phyloP scores from a whole-genome alignment of 2,797 vertebrate species.

The Aeoliscus strigatus region DNA sequence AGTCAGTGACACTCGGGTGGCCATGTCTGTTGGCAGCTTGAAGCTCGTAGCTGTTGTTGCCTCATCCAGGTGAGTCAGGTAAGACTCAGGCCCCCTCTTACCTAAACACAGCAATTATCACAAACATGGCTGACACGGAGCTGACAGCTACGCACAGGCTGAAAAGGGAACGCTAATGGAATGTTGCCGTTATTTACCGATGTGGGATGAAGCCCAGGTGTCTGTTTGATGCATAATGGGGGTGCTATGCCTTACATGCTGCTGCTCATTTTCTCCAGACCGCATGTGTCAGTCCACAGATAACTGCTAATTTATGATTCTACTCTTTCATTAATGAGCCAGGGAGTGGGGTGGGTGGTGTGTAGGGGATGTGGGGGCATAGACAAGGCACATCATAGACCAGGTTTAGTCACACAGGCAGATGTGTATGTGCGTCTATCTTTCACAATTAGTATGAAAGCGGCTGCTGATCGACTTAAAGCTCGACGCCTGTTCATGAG shows the following conservation, averaged over 20 bases:
- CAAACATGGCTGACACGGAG: slow-evolving; percentile 62
- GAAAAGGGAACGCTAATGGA: slow-evolving; percentile 68
- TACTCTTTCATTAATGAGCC: slow-evolving; percentile 68
- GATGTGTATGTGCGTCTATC: slow-evolving; percentile 2
- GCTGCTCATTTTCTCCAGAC: slow-evolving; percentile 67
- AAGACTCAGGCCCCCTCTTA: slow-evolving; percentile 44
- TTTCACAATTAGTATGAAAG: too few species aligned
- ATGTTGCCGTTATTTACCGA: slow-evolving; percentile 74
- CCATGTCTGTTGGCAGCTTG: slow-evolving; percentile 45
- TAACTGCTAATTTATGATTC: slow-evolving; percentile 72
- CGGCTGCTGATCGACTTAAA: too few species aligned
- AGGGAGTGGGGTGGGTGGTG: too few species aligned
- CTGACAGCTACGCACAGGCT: slow-evolving; percentile 60
- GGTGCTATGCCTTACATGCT: slow-evolving; percentile 72
- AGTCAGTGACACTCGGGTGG: slow-evolving; percentile 20
- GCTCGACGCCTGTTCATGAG: slow-evolving; percentile 32
- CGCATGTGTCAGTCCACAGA: slow-evolving; percentile 68
- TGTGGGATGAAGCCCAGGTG: slow-evolving; percentile 69
- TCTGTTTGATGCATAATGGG: slow-evolving; percentile 74
- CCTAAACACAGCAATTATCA: slow-evolving; percentile 68
- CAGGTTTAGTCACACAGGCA: slow-evolving; percentile 13
- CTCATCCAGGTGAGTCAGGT: slow-evolving; percentile 55
- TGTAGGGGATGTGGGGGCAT: too few species aligned
- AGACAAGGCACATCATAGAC: slow-evolving; percentile 52
- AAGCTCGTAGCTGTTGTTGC: slow-evolving; percentile 45